Evolutionary conservation across 2,797 vertebrate genomes (phyloP), one percentile per base, ranked within the genome.

Genomic region (Pelobates cultripes): DNA sequence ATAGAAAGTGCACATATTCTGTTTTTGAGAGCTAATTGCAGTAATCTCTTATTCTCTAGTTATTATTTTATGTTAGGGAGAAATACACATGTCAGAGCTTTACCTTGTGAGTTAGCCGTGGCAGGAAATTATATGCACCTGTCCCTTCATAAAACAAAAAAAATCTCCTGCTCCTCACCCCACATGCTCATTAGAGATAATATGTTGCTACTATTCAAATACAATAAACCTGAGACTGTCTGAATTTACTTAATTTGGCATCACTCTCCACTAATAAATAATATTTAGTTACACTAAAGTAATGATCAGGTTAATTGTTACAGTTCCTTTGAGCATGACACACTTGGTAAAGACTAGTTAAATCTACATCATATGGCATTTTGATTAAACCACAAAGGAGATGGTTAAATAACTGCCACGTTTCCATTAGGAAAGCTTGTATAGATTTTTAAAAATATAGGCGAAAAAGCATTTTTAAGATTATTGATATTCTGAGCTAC

Each of bases 181-280:
- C 40, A 61, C n/a, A 42, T 60, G 43, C 47, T 70, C 64, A 70
- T 17, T 80, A 17, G 72, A 60, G 51, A 69, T 44, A 61, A 57
- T 60, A 47, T 75, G 69, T 17, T 44, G 14, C 43, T 70, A 15
- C 13, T 44, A n/a, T 70, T 12, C 68, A 60, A n/a, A 12, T 77
- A 28, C 15, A 13, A 28, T 8, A 55, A 51, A 51, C 47, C 10
- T 51, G 5, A 6, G 10, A n/a, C 14, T 12, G 15, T 57, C 51
- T 12, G 15, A 6, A 28, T 63, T 7, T 28, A 15, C 13, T 57
- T 57, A 12, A 12, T 57, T 57, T 12, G 4, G 9, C 55, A 57
- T 7, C 55, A 14, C 7, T 4, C 13, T 12, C 13, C 55, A 1
- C 14, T 57, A 4, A 57, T 57, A 57, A 12, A 57, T 1, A 57